These are phyloP conservation scores for Heloderma charlesbogerti DNA, from an alignment of 2,113 vertebrate genomes.

Conservation along the genomic window DNA sequence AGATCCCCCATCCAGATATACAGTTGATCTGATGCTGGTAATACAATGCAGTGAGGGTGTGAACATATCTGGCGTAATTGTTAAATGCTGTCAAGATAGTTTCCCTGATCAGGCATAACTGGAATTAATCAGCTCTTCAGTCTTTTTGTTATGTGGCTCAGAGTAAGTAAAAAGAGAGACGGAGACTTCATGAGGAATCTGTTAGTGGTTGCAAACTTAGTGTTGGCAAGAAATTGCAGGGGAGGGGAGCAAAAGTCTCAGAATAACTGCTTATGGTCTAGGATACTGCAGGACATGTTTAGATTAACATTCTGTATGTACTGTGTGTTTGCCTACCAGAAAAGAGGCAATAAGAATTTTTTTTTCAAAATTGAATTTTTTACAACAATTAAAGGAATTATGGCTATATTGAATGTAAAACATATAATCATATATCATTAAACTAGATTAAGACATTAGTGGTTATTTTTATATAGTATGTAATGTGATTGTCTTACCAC, in stretches of 20 bases:
- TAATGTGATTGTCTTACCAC: neutral
- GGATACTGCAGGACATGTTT: neutral
- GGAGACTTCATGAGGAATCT: neutral
- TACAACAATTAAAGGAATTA: neutral
- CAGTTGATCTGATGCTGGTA: neutral
- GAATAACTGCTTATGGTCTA: too few species aligned
- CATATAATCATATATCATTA: neutral
- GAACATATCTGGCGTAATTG: neutral
- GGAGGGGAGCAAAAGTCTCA: neutral
- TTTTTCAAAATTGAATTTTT: neutral
- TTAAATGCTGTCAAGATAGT: neutral
- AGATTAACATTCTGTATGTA: neutral
- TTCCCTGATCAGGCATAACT: neutral
- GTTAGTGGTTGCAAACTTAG: neutral
- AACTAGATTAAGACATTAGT: neutral
- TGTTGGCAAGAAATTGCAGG: neutral
- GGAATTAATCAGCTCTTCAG: neutral
- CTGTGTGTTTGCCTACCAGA: neutral
- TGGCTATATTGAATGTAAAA: neutral
- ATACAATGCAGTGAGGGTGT: neutral
- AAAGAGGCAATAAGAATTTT: neutral
- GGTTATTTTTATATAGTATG: neutral
- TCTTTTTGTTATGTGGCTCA: neutral
- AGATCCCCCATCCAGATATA: neutral
- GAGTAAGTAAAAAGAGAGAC: neutral